Percentiles rank a stretch among this genome's conserved stretches.
Evolutionary conservation across 2,113 vertebrate genomes (phyloP).

Genomic region (Sinocyclocheilus rhinocerous): DNA sequence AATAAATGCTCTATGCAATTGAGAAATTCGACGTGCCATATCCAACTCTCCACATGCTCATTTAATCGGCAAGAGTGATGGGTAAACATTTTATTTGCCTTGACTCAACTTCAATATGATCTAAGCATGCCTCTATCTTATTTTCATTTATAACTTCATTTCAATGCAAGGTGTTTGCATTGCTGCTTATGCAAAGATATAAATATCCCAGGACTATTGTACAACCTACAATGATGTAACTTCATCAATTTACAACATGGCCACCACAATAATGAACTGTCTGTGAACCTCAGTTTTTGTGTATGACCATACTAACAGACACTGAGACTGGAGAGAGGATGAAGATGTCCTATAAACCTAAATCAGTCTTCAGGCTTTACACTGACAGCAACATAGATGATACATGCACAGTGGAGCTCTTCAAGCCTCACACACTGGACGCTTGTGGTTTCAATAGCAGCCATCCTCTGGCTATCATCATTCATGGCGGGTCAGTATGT

Average conservation of each 20-base stretch:
- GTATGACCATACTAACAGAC: conserved; percentile 32
- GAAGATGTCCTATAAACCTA: conserved; percentile 60
- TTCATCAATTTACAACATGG: background rate
- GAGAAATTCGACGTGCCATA: background rate
- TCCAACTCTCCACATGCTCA: background rate
- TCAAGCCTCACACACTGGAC: conserved; percentile 75
- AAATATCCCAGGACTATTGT: background rate
- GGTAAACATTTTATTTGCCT: background rate
- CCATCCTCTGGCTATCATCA: conserved; percentile 88
- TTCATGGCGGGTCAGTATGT: conserved; percentile 97
- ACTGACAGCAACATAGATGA: conserved; percentile 56
- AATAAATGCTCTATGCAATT: background rate
- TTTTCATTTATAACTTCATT: background rate
- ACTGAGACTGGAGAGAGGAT: conserved; percentile 44
- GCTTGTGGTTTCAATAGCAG: conserved; percentile 88
- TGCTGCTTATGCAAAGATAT: background rate
- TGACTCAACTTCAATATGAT: background rate
- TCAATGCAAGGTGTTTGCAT: background rate
- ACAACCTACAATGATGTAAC: background rate
- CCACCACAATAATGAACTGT: background rate
- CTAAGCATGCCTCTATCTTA: background rate
- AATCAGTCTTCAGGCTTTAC: conserved; percentile 82
- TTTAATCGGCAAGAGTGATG: background rate
- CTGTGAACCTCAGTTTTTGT: background rate
- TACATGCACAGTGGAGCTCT: conserved; percentile 77